These are phyloP conservation scores for Rallus limicola DNA, from an alignment of 2,113 vertebrate species.

Conservation along the genomic window DNA sequence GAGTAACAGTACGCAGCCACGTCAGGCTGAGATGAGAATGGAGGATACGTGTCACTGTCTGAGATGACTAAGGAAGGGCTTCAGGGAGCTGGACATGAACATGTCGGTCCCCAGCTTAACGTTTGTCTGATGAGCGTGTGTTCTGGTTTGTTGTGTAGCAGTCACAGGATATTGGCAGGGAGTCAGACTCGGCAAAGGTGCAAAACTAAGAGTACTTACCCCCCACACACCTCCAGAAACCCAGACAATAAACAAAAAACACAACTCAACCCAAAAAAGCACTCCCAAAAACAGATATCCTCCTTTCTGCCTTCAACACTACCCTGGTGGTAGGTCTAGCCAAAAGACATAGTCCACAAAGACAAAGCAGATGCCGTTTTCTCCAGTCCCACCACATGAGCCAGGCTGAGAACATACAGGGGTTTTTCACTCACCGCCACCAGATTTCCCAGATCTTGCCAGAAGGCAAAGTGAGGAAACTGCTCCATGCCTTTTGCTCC, in stretches of 20 bases:
- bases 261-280: too few species aligned
- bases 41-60: neutral
- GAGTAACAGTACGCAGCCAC: neutral
- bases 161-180: neutral
- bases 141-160: neutral
- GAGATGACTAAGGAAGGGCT: neutral
- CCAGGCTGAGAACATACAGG: neutral
- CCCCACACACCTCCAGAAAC: too few species aligned
- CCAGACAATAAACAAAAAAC: too few species aligned
- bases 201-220: neutral
- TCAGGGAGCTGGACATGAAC: neutral
- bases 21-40: neutral
- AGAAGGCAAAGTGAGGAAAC: slow-evolving; percentile 92
- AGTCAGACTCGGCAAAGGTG: neutral
- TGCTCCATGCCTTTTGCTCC: slow-evolving; percentile 97
- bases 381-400: neutral
- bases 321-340: neutral
- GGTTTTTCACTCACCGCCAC: slow-evolving; percentile 84
- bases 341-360: neutral
- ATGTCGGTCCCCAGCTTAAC: neutral
- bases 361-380: neutral
- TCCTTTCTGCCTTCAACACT: neutral
- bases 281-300: neutral
- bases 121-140: neutral
- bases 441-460: slow-evolving; percentile 93